Percentiles rank a stretch among this genome's conserved stretches.
These are phyloP conservation scores for Papilio helenus DNA, from an alignment of 1,140 invertebrate species.

Conservation along the genomic window DNA sequence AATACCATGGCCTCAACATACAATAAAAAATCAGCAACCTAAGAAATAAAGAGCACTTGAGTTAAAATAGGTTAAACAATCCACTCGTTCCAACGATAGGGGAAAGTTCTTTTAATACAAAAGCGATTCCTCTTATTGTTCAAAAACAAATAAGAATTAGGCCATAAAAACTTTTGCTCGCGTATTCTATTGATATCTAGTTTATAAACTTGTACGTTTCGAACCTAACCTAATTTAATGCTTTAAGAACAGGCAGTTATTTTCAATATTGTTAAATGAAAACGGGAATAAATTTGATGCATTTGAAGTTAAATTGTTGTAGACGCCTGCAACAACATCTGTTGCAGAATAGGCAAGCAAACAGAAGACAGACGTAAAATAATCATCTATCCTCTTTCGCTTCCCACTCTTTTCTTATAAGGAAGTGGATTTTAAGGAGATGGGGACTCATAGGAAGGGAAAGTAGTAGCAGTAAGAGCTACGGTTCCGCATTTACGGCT, in stretches of 20 bases:
- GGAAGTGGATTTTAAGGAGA: no score
- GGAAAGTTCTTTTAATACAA: slow-evolving; percentile 33
- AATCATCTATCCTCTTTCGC: no score
- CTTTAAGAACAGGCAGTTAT: not conserved
- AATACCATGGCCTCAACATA: not conserved
- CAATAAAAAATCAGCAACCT: slow-evolving; percentile 2
- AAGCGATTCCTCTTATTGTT: slow-evolving; percentile 33
- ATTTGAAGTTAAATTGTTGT: no score
- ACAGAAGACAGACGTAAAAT: no score
- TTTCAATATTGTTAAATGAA: not conserved
- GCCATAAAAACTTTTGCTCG: slow-evolving; percentile 24
- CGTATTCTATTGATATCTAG: slow-evolving; percentile 28
- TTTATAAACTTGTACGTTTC: slow-evolving; percentile 19
- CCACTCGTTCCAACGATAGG: slow-evolving; percentile 34
- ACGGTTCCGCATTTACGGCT: no score
- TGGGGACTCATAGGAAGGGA: no score
- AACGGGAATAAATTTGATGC: not conserved
- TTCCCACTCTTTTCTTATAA: no score
- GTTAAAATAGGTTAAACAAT: slow-evolving; percentile 36
- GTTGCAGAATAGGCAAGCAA: no score
- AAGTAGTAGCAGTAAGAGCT: no score
- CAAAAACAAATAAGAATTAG: slow-evolving; percentile 38
- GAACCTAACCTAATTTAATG: slow-evolving; percentile 4
- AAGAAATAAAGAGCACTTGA: slow-evolving; percentile 17
- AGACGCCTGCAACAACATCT: no score